Conservation (phyloP, 2,113 vertebrate genomes). For the Microcebus griseorufus region DNA sequence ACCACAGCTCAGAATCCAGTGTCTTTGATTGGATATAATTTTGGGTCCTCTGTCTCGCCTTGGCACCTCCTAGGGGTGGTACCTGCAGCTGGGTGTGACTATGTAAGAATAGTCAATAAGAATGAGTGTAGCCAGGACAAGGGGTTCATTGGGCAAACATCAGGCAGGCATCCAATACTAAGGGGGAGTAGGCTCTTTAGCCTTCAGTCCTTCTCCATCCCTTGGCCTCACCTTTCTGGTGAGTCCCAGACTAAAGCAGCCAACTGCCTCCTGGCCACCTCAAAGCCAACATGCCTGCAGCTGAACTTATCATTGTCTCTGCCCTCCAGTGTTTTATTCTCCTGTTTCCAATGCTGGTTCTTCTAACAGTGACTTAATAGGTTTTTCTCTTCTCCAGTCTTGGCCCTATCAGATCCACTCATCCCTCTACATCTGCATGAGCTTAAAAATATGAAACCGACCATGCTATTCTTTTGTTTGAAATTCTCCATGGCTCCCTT, state of each 20-base stretch:
- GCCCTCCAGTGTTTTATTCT: neutral
- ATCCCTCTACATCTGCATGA: neutral
- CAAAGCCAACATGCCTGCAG: neutral
- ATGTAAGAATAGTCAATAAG: neutral
- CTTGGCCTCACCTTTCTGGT: neutral
- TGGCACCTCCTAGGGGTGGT: neutral
- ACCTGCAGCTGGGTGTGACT: neutral
- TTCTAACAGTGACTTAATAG: neutral
- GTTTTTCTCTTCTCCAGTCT: neutral
- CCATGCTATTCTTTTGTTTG: neutral
- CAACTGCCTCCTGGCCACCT: neutral
- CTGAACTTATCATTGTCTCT: neutral
- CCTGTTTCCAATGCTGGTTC: neutral
- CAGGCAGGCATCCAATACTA: neutral
- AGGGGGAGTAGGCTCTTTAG: neutral
- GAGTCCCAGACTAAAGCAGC: fast-evolving
- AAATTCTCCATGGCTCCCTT: neutral
- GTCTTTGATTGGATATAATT: neutral
- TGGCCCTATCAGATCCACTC: neutral
- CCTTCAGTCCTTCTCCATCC: neutral
- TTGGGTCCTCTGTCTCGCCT: neutral
- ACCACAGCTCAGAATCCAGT: neutral
- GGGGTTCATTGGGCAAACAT: neutral
- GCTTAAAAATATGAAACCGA: neutral
- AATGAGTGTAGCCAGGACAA: neutral